Evolutionary conservation across 2,113 vertebrate species (phyloP).

Genomic region (Sula dactylatra): DNA sequence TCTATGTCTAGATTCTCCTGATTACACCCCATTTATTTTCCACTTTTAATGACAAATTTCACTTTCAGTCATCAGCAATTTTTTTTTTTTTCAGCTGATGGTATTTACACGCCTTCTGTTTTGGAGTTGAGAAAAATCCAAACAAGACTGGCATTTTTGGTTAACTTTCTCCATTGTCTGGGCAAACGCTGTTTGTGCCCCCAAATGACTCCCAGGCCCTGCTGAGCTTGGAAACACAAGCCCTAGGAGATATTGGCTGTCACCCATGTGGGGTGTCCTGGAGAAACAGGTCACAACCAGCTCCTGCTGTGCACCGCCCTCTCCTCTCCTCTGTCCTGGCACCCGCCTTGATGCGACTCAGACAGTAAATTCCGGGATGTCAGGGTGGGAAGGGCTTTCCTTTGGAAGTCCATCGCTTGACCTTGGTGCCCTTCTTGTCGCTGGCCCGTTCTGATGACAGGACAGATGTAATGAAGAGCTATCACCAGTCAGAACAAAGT

Average conservation of each 20-base stretch:
- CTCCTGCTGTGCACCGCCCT: neutral
- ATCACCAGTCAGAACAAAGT: neutral
- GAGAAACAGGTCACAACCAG: neutral
- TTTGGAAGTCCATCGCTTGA: neutral
- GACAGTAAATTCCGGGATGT: neutral
- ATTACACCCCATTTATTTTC: neutral
- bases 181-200: neutral
- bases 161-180: neutral
- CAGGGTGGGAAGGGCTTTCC: neutral
- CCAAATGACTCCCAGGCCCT: neutral
- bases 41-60: neutral
- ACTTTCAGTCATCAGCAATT: neutral
- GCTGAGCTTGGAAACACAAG: neutral
- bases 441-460: neutral
- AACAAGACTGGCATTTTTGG: rapidly evolving
- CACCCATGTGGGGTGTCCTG: neutral
- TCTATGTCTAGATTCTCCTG: neutral
- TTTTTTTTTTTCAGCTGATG: neutral
- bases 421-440: neutral
- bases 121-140: neutral
- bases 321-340: neutral
- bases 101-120: neutral
- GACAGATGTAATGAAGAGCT: neutral
- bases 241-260: neutral
- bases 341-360: neutral